phyloP scores from a whole-genome alignment of 2,888 invertebrate species.

The Xanthorhoe spadicearia region DNA sequence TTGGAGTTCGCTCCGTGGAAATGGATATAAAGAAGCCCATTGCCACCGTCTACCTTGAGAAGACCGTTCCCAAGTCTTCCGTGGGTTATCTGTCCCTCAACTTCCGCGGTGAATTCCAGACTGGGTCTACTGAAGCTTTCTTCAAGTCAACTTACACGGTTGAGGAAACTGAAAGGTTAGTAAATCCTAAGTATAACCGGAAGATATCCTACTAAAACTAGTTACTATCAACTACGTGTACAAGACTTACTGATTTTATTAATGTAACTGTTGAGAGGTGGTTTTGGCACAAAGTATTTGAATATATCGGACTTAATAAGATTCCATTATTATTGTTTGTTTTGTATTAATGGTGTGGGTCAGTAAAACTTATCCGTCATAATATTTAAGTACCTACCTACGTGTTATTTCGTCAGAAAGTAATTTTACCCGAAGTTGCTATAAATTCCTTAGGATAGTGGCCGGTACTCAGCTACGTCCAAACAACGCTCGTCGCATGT shows the following conservation, averaged over 20 bases:
- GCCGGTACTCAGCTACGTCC: conserved; percentile 89
- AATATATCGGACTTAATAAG: too few relatives aligned
- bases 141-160: conserved; percentile 87
- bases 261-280: too few relatives aligned
- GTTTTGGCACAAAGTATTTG: too few relatives aligned
- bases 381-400: too few relatives aligned
- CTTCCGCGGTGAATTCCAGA: conserved; percentile 87
- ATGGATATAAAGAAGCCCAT: conserved; percentile 86
- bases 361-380: too few relatives aligned
- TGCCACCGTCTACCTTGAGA: conserved; percentile 85
- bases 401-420: too few relatives aligned
- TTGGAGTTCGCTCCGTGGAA: conserved; percentile 68
- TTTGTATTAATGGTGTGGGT: too few relatives aligned
- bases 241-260: too few relatives aligned
- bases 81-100: conserved; percentile 86
- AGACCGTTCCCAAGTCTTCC: conserved; percentile 81
- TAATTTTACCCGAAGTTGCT: background rate
- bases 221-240: too few relatives aligned
- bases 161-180: conserved; percentile 71
- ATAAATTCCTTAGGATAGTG: conserved; percentile 75
- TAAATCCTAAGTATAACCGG: background rate
- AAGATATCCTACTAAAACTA: too few relatives aligned
- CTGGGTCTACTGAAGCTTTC: conserved; percentile 87
- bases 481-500: conserved; percentile 89
- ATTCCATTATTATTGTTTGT: too few relatives aligned